Conservation (phyloP, 2,797 vertebrate genomes). For the Poecilia velifera region DNA sequence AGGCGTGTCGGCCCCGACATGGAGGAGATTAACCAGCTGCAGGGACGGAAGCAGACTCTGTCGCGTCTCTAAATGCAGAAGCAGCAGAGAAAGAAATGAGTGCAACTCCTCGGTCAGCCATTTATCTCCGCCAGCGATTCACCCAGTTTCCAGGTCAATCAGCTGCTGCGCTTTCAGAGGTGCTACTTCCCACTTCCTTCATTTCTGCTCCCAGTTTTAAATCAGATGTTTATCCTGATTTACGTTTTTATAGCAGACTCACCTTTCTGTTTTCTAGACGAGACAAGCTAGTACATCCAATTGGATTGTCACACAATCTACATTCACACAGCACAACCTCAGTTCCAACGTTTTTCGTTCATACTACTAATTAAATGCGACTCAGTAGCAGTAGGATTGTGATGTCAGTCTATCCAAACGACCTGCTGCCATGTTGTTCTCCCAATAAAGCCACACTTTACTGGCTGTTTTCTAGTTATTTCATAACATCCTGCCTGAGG, state of each 20-base stretch:
- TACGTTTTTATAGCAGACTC: not conserved
- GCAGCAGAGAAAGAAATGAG: not conserved
- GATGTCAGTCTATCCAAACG: no score
- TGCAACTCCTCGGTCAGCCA: not conserved
- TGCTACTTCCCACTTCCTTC: not conserved
- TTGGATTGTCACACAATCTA: not conserved
- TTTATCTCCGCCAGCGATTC: not conserved
- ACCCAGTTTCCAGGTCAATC: not conserved
- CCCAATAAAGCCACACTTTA: no score
- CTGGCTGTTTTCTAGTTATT: no score
- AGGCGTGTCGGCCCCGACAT: not conserved
- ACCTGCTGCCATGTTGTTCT: no score
- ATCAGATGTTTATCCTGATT: not conserved
- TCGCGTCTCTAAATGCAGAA: not conserved
- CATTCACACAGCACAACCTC: no score
- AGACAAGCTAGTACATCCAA: not conserved
- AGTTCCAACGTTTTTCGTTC: no score
- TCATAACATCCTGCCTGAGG: no score
- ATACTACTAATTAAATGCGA: no score
- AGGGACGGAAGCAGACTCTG: not conserved
- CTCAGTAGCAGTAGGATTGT: no score
- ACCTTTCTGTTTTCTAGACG: not conserved
- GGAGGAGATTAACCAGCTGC: not conserved
- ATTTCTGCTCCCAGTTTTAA: conserved; percentile 1
- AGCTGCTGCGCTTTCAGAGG: not conserved